Percentiles rank a stretch among this genome's conserved stretches.
Evolutionary conservation across 2,797 vertebrate species (phyloP).

Genomic region (Hapalemur alaotrensis): DNA sequence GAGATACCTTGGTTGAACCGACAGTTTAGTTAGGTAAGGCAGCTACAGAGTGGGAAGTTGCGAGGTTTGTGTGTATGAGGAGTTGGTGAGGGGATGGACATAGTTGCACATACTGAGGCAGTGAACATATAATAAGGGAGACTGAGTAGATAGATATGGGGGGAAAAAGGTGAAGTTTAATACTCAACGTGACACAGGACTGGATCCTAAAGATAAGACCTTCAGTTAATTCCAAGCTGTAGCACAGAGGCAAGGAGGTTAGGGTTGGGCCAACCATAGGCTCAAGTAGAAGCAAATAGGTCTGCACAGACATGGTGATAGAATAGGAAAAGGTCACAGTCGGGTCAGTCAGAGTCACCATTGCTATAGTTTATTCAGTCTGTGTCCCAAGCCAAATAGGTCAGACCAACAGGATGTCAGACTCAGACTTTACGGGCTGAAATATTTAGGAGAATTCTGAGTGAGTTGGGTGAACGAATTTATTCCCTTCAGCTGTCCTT

Average conservation of each 20-base stretch:
- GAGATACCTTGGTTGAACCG: neutral
- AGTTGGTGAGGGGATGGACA: neutral
- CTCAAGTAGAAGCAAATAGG: neutral
- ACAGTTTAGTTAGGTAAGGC: neutral
- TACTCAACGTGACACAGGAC: neutral
- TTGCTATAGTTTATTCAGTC: neutral
- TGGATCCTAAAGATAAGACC: neutral
- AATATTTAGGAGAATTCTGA: neutral
- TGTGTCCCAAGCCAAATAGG: neutral
- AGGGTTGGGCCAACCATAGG: neutral
- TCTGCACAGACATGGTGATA: neutral
- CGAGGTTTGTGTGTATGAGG: neutral
- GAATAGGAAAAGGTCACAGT: neutral
- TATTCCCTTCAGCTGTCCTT: neutral
- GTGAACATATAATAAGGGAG: neutral
- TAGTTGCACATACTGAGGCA: neutral
- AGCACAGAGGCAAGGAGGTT: neutral
- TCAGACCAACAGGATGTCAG: neutral
- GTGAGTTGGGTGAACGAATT: neutral
- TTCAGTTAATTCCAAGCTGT: neutral
- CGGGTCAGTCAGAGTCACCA: neutral
- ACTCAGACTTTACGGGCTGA: neutral
- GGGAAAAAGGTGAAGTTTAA: neutral
- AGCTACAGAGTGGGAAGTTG: neutral
- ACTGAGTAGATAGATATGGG: neutral